Conservation (phyloP, 2,797 vertebrate species). For the Lateolabrax maculatus region DNA sequence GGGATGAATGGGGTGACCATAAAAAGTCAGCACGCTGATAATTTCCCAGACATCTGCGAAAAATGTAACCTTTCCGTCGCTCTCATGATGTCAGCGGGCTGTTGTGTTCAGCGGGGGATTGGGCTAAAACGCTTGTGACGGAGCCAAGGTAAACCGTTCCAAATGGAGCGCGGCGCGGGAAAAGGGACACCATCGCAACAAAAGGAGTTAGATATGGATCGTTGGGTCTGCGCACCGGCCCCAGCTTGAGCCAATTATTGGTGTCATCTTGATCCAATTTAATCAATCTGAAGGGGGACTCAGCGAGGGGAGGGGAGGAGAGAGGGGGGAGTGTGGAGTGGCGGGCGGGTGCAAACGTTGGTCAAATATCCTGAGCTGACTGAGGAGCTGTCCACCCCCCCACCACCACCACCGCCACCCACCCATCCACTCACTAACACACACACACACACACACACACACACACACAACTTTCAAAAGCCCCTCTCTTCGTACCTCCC, state of each 20-base stretch:
- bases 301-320: slow-evolving; percentile 53
- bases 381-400: slow-evolving; percentile 71
- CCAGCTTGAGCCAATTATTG: slow-evolving; percentile 99
- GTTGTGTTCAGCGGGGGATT: slow-evolving; percentile 93
- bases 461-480: background rate
- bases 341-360: slow-evolving; percentile 91
- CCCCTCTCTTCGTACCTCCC: background rate
- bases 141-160: slow-evolving; percentile 99
- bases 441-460: slow-evolving; percentile 28
- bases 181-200: slow-evolving; percentile 93
- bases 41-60: slow-evolving; percentile 89
- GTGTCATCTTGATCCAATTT: slow-evolving; percentile 99
- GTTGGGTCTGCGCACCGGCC: slow-evolving; percentile 90
- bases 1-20: slow-evolving; percentile 70
- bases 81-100: slow-evolving; percentile 97
- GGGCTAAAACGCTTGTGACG: slow-evolving; percentile 95
- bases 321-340: slow-evolving; percentile 62
- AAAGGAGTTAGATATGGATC: slow-evolving; percentile 96
- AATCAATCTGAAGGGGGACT: slow-evolving; percentile 95
- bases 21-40: slow-evolving; percentile 81
- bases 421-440: too few species aligned
- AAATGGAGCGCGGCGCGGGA: slow-evolving; percentile 94
- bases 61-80: slow-evolving; percentile 89
- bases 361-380: slow-evolving; percentile 94
- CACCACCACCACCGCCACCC: slow-evolving; percentile 5